phyloP scores from a whole-genome alignment of 2,797 vertebrate genomes.

The Champsocephalus esox region DNA sequence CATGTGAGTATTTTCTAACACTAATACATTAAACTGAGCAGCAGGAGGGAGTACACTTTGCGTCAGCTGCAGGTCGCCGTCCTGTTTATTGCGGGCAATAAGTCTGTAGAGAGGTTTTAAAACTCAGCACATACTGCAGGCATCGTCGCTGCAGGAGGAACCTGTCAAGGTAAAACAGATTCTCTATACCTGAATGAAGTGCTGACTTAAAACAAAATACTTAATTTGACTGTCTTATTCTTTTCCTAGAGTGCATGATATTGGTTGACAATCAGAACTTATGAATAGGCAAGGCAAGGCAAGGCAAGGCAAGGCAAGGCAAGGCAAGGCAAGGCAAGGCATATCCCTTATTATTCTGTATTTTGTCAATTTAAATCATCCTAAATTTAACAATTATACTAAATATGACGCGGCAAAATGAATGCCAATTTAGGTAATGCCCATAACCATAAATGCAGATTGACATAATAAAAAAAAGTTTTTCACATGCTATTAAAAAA shows the following conservation, averaged over 20 bases:
- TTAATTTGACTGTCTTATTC: conserved; percentile 12
- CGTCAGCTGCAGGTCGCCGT: background rate
- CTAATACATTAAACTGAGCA: background rate
- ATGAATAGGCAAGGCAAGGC: too few relatives aligned
- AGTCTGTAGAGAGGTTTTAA: conserved; percentile 63
- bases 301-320: too few relatives aligned
- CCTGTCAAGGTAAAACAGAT: conserved; percentile 75
- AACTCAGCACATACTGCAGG: conserved; percentile 33
- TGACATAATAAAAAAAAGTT: too few relatives aligned
- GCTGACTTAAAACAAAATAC: background rate
- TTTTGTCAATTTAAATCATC: background rate
- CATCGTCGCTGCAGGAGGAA: conserved; percentile 68
- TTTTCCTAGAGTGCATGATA: background rate
- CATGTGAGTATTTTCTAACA: background rate
- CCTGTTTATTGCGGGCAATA: conserved; percentile 73
- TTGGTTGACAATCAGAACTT: background rate
- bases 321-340: too few relatives aligned
- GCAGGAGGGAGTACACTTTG: background rate
- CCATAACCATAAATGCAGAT: too few relatives aligned
- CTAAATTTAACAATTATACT: background rate
- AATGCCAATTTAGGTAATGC: too few relatives aligned
- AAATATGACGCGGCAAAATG: background rate
- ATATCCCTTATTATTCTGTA: background rate
- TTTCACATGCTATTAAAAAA: background rate
- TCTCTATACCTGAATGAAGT: conserved; percentile 36